Percentiles rank a stretch among this genome's conserved stretches.
Evolutionary conservation across 2,888 invertebrate genomes (phyloP).

Genomic region (Andricus quercusramuli): DNA sequence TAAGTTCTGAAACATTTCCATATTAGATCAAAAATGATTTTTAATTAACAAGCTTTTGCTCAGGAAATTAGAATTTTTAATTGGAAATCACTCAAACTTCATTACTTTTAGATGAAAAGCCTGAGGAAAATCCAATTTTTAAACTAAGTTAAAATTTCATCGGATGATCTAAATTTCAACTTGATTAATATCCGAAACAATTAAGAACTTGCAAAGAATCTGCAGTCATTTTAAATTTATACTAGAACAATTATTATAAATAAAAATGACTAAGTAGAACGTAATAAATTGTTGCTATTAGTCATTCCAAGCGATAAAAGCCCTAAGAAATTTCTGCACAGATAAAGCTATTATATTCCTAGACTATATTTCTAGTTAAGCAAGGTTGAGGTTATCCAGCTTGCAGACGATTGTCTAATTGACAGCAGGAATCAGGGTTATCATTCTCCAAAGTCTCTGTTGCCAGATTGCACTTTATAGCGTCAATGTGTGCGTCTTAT

Average conservation of each 20-base stretch:
- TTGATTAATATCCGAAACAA: background rate
- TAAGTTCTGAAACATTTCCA: background rate
- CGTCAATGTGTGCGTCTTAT: constrained; percentile 31
- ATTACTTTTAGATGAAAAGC: background rate
- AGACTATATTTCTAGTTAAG: constrained; percentile 21
- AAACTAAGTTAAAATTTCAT: too few species aligned
- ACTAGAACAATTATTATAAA: background rate
- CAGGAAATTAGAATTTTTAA: background rate
- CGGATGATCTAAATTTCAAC: background rate
- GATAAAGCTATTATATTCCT: constrained; percentile 34
- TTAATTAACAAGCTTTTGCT: background rate
- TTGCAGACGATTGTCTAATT: constrained; percentile 34
- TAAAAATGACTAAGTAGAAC: background rate
- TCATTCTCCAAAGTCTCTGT: constrained; percentile 28
- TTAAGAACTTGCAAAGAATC: background rate
- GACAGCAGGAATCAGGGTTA: constrained; percentile 25
- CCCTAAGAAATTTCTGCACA: background rate
- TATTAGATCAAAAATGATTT: background rate
- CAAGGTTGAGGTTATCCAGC: constrained; percentile 39
- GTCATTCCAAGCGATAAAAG: background rate
- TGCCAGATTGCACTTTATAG: constrained; percentile 31
- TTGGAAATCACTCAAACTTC: background rate
- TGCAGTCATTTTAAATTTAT: background rate
- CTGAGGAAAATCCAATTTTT: too few species aligned
- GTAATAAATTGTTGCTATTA: background rate